Conservation (phyloP, 1,140 invertebrate species). For the Neelides sp. region DNA sequence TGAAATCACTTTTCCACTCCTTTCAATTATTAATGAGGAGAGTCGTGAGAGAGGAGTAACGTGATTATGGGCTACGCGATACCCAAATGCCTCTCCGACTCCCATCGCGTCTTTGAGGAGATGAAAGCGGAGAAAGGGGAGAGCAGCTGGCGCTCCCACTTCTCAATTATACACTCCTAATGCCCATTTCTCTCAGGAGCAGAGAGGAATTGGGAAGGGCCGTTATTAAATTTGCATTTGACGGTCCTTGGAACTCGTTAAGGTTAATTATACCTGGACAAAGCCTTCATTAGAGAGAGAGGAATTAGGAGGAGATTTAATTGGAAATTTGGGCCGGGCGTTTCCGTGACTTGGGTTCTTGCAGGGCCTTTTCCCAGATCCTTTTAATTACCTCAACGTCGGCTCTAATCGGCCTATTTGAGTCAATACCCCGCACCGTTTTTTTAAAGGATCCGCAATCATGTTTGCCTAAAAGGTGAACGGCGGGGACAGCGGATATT, state of each 20-base stretch:
- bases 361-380: background rate
- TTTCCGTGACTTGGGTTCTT: background rate
- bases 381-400: background rate
- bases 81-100: too few species aligned
- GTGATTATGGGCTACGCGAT: too few species aligned
- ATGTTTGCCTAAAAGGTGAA: conserved; percentile 21
- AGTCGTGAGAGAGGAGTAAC: too few species aligned
- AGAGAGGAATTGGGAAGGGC: too few species aligned
- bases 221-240: conserved; percentile 23
- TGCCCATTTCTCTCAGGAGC: too few species aligned
- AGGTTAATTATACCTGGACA: conserved; percentile 23
- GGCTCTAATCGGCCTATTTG: background rate
- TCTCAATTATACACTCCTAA: too few species aligned
- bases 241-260: conserved; percentile 12
- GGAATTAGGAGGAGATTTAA: conserved; percentile 22
- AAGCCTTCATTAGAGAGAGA: conserved; percentile 22
- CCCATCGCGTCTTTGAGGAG: too few species aligned
- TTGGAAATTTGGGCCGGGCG: conserved; percentile 16
- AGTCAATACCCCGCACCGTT: background rate
- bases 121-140: too few species aligned
- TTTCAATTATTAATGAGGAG: too few species aligned
- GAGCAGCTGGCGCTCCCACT: too few species aligned
- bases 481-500: too few species aligned
- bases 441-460: conserved; percentile 10
- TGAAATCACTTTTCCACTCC: too few species aligned